Percentiles rank a stretch among this genome's conserved stretches.
These are phyloP conservation scores for Drosophila tsacasi DNA, from an alignment of 1,140 invertebrate genomes.

Conservation along the genomic window DNA sequence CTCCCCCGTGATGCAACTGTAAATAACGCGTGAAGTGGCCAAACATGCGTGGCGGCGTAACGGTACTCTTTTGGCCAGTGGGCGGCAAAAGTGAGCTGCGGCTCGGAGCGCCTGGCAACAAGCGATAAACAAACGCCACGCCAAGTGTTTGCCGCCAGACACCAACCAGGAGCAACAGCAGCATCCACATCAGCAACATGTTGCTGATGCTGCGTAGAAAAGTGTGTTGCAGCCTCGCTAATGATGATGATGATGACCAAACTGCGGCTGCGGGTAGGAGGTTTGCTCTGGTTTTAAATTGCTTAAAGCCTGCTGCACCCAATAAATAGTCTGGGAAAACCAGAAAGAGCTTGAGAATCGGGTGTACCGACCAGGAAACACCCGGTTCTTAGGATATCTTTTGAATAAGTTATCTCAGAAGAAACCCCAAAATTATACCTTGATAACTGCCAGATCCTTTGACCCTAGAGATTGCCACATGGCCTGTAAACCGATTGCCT, in stretches of 20 bases:
- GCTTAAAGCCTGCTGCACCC: conserved; percentile 3
- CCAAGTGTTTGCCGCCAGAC: conserved; percentile 77
- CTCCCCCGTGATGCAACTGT: conserved; percentile 70
- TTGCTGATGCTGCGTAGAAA: conserved; percentile 69
- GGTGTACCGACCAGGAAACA: not conserved
- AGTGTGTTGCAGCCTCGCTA: conserved; percentile 57
- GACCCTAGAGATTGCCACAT: not conserved
- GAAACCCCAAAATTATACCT: not conserved
- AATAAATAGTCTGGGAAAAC: conserved; percentile 17
- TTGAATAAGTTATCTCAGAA: not conserved
- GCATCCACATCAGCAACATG: conserved; percentile 55
- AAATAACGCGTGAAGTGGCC: conserved; percentile 82
- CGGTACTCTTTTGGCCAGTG: conserved; percentile 68
- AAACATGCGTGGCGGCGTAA: conserved; percentile 81
- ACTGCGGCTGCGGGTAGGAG: conserved; percentile 37
- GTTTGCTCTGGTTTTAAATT: conserved; percentile 39
- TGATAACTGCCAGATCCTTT: not conserved
- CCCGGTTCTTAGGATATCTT: not conserved
- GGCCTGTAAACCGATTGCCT: conserved; percentile 7
- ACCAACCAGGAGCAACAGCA: conserved; percentile 38
- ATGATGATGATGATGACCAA: conserved; percentile 63
- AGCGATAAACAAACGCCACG: conserved; percentile 78
- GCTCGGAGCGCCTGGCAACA: conserved; percentile 74
- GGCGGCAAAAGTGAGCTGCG: conserved; percentile 67
- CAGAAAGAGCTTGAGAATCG: not conserved